These are phyloP conservation scores for Stigmatopora argus DNA, from an alignment of 2,113 vertebrate species.

Conservation along the genomic window DNA sequence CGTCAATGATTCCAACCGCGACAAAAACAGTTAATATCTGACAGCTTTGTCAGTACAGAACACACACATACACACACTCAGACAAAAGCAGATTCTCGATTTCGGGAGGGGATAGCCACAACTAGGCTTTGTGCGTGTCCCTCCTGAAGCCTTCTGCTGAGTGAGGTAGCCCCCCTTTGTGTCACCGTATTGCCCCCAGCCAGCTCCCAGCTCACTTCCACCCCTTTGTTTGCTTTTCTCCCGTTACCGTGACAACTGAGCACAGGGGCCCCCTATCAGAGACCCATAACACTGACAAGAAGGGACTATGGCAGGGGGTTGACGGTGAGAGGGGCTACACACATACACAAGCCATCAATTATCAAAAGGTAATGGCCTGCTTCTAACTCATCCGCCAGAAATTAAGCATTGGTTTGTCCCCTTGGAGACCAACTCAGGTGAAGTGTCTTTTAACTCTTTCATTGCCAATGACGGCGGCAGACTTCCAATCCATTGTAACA, in stretches of 20 bases:
- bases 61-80: neutral
- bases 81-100: conserved; percentile 15
- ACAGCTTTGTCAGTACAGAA: conserved; percentile 11
- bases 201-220: conserved; percentile 60
- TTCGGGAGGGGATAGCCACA: conserved; percentile 9
- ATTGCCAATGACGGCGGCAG: too few relatives aligned
- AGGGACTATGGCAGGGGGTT: conserved; percentile 12
- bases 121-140: conserved; percentile 47
- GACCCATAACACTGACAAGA: conserved; percentile 62
- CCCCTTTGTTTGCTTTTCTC: conserved; percentile 76
- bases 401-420: conserved; percentile 52
- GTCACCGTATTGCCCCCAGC: conserved; percentile 62
- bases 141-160: conserved; percentile 57
- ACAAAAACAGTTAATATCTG: conserved; percentile 12
- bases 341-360: conserved; percentile 54
- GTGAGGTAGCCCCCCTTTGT: conserved; percentile 59
- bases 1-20: conserved; percentile 54
- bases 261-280: conserved; percentile 65
- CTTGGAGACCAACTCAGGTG: too few relatives aligned
- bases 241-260: conserved; percentile 71
- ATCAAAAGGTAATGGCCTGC: conserved; percentile 53
- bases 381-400: conserved; percentile 40
- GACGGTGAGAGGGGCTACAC: conserved; percentile 8
- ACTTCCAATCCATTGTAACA: too few relatives aligned
- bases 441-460: too few relatives aligned